These are phyloP conservation scores for Perodicticus potto DNA, from an alignment of 2,797 vertebrate genomes.

Conservation along the genomic window DNA sequence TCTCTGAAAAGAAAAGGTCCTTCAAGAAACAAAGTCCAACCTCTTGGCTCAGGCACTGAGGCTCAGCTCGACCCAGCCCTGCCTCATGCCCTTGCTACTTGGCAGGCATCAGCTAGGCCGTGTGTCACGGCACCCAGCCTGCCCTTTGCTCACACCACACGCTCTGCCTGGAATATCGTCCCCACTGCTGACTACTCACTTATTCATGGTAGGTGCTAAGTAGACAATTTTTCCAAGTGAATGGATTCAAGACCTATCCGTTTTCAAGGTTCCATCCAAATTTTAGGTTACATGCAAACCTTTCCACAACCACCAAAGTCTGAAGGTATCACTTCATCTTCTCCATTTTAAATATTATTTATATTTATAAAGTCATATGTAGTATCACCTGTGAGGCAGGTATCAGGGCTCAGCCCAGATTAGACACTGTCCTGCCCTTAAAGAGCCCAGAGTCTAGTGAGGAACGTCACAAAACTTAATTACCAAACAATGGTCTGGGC, in stretches of 20 bases:
- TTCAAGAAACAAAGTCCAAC: background rate
- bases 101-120: background rate
- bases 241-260: slow-evolving; percentile 47
- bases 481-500: background rate
- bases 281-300: background rate
- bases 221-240: slow-evolving; percentile 54
- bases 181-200: background rate
- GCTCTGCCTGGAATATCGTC: background rate
- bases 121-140: background rate
- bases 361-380: background rate
- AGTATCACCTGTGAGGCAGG: background rate
- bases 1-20: background rate
- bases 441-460: background rate
- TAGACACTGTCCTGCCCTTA: background rate
- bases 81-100: background rate
- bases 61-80: background rate
- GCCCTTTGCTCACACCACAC: background rate
- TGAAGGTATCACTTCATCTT: background rate
- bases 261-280: slow-evolving; percentile 41
- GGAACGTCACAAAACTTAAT: background rate
- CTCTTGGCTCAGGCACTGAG: background rate
- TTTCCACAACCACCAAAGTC: background rate
- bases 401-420: background rate
- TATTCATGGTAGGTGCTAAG: background rate
- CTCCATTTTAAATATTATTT: background rate